Base-by-base conservation (phyloP, 2,113 vertebrate genomes). In the Pyrgilauda ruficollis region DNA sequence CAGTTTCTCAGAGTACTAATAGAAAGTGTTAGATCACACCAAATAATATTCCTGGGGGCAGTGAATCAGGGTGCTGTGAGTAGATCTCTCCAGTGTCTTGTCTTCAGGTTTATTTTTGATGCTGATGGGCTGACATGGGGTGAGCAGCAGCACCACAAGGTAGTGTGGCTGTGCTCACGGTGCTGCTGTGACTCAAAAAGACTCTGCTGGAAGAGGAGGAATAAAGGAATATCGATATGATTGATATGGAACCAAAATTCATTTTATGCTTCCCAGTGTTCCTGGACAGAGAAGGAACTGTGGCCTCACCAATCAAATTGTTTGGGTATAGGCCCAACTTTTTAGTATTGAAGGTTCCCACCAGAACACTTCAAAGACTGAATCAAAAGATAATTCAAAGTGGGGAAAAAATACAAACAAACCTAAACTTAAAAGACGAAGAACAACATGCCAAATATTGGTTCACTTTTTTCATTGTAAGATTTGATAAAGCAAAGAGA, bases 71-170 rank as follows among this genome's bases (percentile, higher is more conserved):
- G 87, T 53, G 77, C 55, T 91, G 30, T 1, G 37, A 83, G 91
- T n/a, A 61, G 73, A 46, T 93, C 61, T 74, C 46, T 39, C 4
- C 47, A 20, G 37, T 5, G 30, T 70, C 77, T 92, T 76, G 9
- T 75, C 89, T 83, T 53, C 49, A 6, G 91, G 92, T 76, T 76
- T 96, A 97, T 95, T 87, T 97, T 74, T 94, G 74, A 28, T 83
- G 16, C 79, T 90, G 86, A 89, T 33, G 20, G 78, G 69, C 47
- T 77, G 61, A 9, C 11, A 6, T 0, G 8, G 77, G 63, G 47
- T 26, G 70, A 94, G 88, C 7, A 89, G 88, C 88, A 73, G 63
- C 75, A 58, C 50, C 43, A 33, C 37, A 37, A 10, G 35, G 50
- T 3, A 9, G 27, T 11, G 27, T 11, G 63, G 68, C 82, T 74